Evolutionary conservation across 2,888 invertebrate genomes (phyloP).

Genomic region (Philopedon plagiatum): DNA sequence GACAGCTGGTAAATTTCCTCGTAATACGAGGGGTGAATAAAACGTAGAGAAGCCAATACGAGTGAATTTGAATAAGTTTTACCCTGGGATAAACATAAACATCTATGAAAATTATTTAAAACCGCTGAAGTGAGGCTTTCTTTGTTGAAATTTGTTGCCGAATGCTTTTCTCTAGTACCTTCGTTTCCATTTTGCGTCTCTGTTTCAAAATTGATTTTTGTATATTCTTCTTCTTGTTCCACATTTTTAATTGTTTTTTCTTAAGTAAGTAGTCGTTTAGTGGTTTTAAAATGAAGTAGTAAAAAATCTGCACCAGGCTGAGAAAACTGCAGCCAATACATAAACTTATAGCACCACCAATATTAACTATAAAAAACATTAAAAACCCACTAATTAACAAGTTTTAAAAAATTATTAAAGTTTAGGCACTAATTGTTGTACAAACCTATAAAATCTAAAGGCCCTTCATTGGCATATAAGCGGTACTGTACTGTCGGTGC

Average conservation of each 20-base stretch:
- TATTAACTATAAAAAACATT: conserved; percentile 21
- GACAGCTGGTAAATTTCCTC: no score
- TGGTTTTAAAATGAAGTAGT: conserved; percentile 32
- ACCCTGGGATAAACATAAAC: no score
- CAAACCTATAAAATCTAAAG: conserved; percentile 36
- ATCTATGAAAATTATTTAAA: no score
- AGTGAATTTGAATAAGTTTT: not conserved
- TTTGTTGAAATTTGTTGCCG: no score
- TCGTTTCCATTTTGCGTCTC: not conserved
- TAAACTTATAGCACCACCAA: conserved; percentile 32
- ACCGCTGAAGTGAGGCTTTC: no score
- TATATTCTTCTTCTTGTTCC: not conserved
- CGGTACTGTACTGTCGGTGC: conserved; percentile 26
- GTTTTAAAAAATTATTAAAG: no score
- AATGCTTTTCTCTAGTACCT: no score
- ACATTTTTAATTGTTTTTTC: not conserved
- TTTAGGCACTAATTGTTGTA: no score
- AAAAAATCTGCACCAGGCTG: conserved; percentile 20
- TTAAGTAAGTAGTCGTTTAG: not conserved
- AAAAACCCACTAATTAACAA: not conserved
- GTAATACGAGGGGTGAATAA: no score
- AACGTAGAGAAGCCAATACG: not conserved
- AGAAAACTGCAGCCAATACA: conserved; percentile 41
- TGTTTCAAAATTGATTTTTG: not conserved
- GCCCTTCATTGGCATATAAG: conserved; percentile 6